Conservation (phyloP, 92 coral and sea anemone species). For the Palythoa grandis region DNA sequence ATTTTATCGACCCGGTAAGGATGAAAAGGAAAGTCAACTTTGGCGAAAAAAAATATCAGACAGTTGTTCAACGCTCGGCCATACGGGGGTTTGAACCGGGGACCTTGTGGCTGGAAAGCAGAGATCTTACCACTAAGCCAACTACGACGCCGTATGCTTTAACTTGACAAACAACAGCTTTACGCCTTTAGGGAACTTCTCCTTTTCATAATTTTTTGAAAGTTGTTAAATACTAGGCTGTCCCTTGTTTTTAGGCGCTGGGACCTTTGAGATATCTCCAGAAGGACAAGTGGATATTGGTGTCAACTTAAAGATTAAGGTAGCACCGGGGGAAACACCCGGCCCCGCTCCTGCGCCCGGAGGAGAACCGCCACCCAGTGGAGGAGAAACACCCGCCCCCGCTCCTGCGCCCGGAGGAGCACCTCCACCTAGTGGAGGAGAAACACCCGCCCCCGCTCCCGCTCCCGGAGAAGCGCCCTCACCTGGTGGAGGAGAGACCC, state of each 20-base stretch:
- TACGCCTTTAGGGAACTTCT: not conserved
- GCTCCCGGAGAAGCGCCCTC: not conserved
- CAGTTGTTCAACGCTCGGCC: too few species aligned
- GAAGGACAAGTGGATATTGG: slow-evolving; percentile 39
- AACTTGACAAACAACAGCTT: not conserved
- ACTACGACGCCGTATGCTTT: too few species aligned
- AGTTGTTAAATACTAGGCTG: not conserved
- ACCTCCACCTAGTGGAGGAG: not conserved
- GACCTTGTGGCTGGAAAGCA: too few species aligned
- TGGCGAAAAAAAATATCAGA: too few species aligned
- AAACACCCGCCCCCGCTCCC: slow-evolving; percentile 7
- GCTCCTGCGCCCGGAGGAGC: slow-evolving; percentile 7
- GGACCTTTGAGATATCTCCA: slow-evolving; percentile 41
- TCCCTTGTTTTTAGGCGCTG: slow-evolving; percentile 22
- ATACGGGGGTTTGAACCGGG: too few species aligned
- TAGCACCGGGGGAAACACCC: not conserved
- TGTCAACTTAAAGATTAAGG: slow-evolving; percentile 17
- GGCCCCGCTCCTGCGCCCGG: slow-evolving; percentile 19
- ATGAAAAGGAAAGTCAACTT: too few species aligned
- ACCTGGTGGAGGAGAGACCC: not conserved
- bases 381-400: not conserved
- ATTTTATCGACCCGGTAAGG: too few species aligned
- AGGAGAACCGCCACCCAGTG: not conserved
- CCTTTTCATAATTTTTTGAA: not conserved
- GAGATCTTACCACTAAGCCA: too few species aligned